phyloP scores from a whole-genome alignment of 2,888 invertebrate genomes.

The Noctua fimbriata region DNA sequence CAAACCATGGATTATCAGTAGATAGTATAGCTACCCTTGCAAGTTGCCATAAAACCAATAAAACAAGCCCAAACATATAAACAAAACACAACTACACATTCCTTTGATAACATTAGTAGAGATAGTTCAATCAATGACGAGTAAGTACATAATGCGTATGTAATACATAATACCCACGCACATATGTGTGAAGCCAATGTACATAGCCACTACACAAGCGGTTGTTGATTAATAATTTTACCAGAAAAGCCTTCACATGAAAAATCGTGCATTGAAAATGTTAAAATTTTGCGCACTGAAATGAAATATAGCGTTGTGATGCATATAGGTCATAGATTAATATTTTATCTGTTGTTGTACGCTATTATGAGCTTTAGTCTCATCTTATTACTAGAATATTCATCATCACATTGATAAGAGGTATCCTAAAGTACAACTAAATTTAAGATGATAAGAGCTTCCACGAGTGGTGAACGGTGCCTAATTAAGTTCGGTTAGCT shows the following conservation, averaged over 20 bases:
- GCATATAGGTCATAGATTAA: slow-evolving; percentile 15
- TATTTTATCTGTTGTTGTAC: slow-evolving; percentile 26
- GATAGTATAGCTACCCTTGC: background rate
- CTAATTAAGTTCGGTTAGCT: background rate
- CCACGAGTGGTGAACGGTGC: background rate
- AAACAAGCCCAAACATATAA: background rate
- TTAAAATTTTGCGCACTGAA: slow-evolving; percentile 32
- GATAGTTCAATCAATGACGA: slow-evolving; percentile 38
- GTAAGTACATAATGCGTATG: slow-evolving; percentile 39
- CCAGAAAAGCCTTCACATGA: slow-evolving; percentile 52
- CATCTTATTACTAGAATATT: background rate
- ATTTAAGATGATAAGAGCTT: background rate
- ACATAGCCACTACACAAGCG: slow-evolving; percentile 28
- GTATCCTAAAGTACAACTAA: background rate
- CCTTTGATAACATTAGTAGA: slow-evolving; percentile 17
- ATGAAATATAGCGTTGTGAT: slow-evolving; percentile 39
- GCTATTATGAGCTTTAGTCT: slow-evolving; percentile 3
- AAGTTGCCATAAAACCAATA: background rate
- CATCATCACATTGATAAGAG: background rate
- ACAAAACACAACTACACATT: slow-evolving; percentile 4
- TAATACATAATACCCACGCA: slow-evolving; percentile 20
- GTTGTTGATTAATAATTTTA: slow-evolving; percentile 57
- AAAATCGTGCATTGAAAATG: slow-evolving; percentile 50
- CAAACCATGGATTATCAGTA: background rate
- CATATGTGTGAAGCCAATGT: slow-evolving; percentile 17